Evolutionary conservation across 2,113 vertebrate genomes (phyloP).

Genomic region (Dipodomys spectabilis): DNA sequence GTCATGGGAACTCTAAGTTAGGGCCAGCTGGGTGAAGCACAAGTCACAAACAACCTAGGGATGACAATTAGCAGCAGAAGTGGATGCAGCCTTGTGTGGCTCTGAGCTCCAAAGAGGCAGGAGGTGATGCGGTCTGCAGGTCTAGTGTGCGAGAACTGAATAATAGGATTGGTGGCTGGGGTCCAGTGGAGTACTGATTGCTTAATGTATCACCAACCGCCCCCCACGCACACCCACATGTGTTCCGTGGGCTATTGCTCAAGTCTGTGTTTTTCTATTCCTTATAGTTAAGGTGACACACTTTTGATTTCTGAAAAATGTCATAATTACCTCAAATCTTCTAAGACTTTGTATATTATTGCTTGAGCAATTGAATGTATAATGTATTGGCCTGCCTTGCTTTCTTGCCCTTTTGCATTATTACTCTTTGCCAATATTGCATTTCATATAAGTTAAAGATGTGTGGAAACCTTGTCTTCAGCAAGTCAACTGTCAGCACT

Average conservation of each 20-base stretch:
- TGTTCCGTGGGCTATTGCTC: not conserved
- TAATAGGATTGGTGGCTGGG: not conserved
- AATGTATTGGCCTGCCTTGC: not conserved
- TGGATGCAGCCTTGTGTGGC: no score
- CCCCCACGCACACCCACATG: not conserved
- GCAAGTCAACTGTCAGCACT: not conserved
- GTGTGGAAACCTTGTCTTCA: not conserved
- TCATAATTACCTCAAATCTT: conserved; percentile 25
- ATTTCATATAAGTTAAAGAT: not conserved
- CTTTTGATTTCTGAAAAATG: conserved; percentile 9
- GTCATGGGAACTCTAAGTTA: not conserved
- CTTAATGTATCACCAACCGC: not conserved
- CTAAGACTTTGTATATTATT: not conserved
- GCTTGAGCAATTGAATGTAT: not conserved
- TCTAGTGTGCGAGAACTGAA: not conserved
- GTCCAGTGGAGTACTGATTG: not conserved
- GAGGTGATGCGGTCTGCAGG: not conserved
- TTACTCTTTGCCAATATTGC: not conserved
- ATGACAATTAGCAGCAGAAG: not conserved
- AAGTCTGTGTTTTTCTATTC: not conserved
- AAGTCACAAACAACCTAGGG: not conserved
- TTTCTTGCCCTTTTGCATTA: not conserved
- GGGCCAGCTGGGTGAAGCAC: not conserved
- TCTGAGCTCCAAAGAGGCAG: not conserved
- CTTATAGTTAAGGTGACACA: not conserved